These are phyloP conservation scores for Thalpophila matura DNA, from an alignment of 2,888 invertebrate species.

Conservation along the genomic window DNA sequence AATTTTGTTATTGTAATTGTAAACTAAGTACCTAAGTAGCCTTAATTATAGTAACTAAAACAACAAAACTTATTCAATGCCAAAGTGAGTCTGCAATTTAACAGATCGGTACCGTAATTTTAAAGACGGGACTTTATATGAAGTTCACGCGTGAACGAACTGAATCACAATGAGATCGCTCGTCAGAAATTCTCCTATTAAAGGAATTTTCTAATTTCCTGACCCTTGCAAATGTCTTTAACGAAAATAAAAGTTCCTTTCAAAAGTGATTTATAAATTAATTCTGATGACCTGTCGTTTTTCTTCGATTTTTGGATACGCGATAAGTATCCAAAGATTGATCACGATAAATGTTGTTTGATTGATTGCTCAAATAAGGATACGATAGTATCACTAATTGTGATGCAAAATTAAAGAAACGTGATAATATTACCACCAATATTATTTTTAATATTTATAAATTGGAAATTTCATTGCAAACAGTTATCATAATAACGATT, in stretches of 20 bases:
- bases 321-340: neutral
- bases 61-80: slow-evolving; percentile 5
- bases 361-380: slow-evolving; percentile 15
- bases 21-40: too few species aligned
- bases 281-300: too few species aligned
- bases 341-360: slow-evolving; percentile 10
- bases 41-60: neutral
- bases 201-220: slow-evolving; percentile 41
- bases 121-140: slow-evolving; percentile 11
- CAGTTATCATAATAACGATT: too few species aligned
- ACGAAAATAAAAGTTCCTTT: neutral
- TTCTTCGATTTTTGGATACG: neutral
- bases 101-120: slow-evolving; percentile 24
- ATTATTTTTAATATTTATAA: too few species aligned
- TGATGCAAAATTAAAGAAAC: neutral
- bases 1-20: too few species aligned
- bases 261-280: neutral
- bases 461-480: too few species aligned
- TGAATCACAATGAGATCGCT: slow-evolving; percentile 25
- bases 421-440: neutral
- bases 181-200: slow-evolving; percentile 18
- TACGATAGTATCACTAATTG: neutral
- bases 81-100: neutral
- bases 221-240: neutral
- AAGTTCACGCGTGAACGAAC: slow-evolving; percentile 30